phyloP scores from a whole-genome alignment of 2,797 vertebrate species.

The Glyptemys insculpta region DNA sequence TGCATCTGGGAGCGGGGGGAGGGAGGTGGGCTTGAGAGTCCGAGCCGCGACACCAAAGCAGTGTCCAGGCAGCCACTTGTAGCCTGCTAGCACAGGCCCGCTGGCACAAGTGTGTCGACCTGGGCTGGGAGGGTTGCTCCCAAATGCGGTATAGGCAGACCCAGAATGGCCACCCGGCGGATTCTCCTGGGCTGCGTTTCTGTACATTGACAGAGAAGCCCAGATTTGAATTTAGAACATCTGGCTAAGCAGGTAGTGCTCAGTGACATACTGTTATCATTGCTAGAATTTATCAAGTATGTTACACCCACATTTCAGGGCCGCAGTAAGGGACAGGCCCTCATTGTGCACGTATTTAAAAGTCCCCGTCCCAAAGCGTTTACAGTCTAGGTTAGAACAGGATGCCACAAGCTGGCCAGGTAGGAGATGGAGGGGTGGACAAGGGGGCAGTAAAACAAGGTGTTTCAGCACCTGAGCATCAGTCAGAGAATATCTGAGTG shows the following conservation, averaged over 20 bases:
- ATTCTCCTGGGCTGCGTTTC: not conserved
- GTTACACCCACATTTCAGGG: not conserved
- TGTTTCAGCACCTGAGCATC: not conserved
- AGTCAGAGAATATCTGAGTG: not conserved
- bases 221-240: not conserved
- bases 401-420: accelerated
- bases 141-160: too few species aligned
- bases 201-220: not conserved
- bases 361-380: accelerated
- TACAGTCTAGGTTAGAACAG: not conserved
- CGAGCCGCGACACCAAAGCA: not conserved
- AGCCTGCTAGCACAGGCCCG: too few species aligned
- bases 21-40: not conserved
- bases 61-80: not conserved
- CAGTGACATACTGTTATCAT: accelerated
- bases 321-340: not conserved
- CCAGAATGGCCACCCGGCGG: not conserved
- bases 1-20: not conserved
- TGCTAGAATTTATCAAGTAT: not conserved
- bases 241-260: not conserved
- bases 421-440: accelerated
- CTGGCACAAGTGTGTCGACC: not conserved
- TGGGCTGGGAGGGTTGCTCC: too few species aligned
- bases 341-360: accelerated
- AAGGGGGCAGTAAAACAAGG: not conserved